Evolutionary conservation across 2,797 vertebrate genomes (phyloP).

Genomic region (Sebastes diaconus): DNA sequence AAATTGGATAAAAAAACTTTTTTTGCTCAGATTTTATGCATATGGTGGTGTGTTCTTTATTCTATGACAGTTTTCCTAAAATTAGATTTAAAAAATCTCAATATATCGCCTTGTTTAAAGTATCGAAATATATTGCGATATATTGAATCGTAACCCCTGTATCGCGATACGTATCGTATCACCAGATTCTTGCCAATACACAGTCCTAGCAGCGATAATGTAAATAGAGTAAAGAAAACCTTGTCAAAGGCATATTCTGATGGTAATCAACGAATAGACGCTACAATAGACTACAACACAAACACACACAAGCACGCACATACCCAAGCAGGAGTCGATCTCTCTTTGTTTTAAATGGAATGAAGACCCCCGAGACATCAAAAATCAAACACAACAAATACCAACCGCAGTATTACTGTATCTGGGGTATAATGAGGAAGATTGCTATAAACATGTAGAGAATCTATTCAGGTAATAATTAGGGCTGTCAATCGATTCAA

Average conservation of each 20-base stretch:
- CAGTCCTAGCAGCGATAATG: not conserved
- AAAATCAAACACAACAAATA: not conserved
- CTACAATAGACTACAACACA: not conserved
- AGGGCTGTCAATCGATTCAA: no score
- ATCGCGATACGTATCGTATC: no score
- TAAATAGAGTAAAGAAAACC: not conserved
- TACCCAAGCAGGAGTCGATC: not conserved
- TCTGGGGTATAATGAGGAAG: not conserved
- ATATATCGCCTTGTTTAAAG: no score
- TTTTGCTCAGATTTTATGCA: no score
- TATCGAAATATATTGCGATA: no score
- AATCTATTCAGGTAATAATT: no score
- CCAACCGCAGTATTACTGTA: not conserved
- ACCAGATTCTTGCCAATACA: no score
- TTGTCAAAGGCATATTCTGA: slow-evolving; percentile 1
- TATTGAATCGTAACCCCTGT: no score
- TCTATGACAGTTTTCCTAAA: no score
- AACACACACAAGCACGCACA: not conserved
- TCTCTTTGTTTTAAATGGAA: not conserved
- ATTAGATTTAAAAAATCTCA: no score
- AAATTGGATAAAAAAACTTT: no score
- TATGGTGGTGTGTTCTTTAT: no score
- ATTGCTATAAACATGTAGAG: not conserved
- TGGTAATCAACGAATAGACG: not conserved
- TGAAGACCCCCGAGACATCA: not conserved